Evolutionary conservation across 37 sponge, comb jelly and placozoan genomes (phyloP).

Genomic region (Eunapius fragilis): DNA sequence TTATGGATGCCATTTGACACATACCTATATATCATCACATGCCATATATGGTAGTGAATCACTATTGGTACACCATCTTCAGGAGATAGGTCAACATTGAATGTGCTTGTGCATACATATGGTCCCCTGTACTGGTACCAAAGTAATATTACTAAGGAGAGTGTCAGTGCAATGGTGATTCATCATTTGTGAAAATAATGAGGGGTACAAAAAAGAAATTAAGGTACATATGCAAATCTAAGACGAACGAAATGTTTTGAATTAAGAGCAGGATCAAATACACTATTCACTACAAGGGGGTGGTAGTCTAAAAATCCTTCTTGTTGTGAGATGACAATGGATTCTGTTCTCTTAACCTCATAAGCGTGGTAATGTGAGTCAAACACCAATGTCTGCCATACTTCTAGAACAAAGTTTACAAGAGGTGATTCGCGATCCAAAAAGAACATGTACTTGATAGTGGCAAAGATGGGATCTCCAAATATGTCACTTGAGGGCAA

Average conservation of each 20-base stretch:
- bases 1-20: too few relatives aligned
- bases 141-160: too few relatives aligned
- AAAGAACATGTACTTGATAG: not conserved
- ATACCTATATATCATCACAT: too few relatives aligned
- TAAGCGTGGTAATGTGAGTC: not conserved
- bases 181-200: too few relatives aligned
- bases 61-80: too few relatives aligned
- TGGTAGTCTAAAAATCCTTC: not conserved
- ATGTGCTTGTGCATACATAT: too few relatives aligned
- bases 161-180: too few relatives aligned
- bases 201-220: not conserved
- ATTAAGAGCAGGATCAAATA: not conserved
- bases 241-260: not conserved
- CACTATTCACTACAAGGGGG: not conserved
- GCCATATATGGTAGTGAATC: too few relatives aligned
- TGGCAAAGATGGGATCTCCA: not conserved
- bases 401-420: not conserved
- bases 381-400: not conserved
- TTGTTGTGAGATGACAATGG: not conserved
- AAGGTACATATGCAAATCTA: not conserved
- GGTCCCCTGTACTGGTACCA: too few relatives aligned
- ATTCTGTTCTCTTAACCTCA: not conserved
- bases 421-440: not conserved
- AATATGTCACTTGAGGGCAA: too few relatives aligned
- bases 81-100: too few relatives aligned